Evolutionary conservation across 2,888 invertebrate genomes (phyloP), one percentile per base, ranked within the genome.

Genomic region (Pterostichus madidus): DNA sequence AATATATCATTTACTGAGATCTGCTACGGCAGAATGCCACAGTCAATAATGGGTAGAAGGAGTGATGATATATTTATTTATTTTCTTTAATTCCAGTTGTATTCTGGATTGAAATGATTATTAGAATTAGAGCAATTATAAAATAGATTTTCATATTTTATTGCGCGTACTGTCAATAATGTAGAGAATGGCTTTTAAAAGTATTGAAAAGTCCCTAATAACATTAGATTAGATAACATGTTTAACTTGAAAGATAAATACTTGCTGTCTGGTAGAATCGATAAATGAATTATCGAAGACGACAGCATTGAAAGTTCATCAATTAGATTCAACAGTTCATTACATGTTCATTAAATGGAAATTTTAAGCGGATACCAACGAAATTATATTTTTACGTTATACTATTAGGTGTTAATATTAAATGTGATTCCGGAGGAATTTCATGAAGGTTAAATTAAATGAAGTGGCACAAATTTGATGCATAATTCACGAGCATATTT

Each of bases 401-500:
- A 31, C 24, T 59, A 59, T 31, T 59, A 31, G 31, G 31, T 31
- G 31, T 64, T 64, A 59, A 31, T 31, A 59, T 59, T 35, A 39
- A 64, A 64, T 31, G 59, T 5, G 24, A 59, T 31, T 59, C 59
- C 31, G n/a, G 31, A n/a, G n/a, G 13, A 17, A 44, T 71, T 71
- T 44, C 52, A 52, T 31, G 52, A 52, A 52, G 75, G 75, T 75
- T 49, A 75, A 52, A 52, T 52, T 49, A 52, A 73, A 44, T 73
- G 46, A 73, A 73, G 46, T 24, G n/a, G 73, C 44, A 11, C 31
- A 73, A 52, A 39, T 75, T 75, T 49, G 8, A 71, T 71, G 44
- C 15, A 71, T 71, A 71, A 71, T 71, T 68, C 68, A 68, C 24
- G 11, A 68, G 68, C 68, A 64, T 64, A 17, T 44, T 71, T 71